Conservation (phyloP, 2,797 vertebrate species). For the Ateles fusciceps region DNA sequence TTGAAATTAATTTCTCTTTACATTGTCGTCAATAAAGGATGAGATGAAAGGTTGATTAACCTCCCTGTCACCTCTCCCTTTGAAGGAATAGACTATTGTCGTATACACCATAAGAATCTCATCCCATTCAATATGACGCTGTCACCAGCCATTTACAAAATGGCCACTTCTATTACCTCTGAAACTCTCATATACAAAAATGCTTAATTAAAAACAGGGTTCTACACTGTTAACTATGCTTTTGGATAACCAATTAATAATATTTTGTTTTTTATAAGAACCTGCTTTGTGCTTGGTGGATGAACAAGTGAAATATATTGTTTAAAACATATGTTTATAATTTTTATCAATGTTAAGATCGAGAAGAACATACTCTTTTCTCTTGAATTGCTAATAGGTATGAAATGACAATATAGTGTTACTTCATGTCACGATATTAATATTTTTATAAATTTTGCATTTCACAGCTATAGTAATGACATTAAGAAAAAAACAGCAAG, state of each 20-base stretch:
- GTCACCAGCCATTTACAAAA: background rate
- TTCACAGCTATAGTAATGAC: background rate
- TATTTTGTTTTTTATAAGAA: background rate
- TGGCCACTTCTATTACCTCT: background rate
- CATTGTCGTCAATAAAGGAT: background rate
- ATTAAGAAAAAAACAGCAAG: background rate
- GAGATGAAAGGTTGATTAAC: too few species aligned
- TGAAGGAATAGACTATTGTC: background rate
- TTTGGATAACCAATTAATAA: background rate
- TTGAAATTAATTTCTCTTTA: background rate
- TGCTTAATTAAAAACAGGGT: background rate
- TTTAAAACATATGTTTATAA: constrained; percentile 6
- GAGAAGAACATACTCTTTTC: background rate
- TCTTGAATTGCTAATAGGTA: background rate
- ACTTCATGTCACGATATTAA: background rate
- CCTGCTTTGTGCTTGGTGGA: background rate
- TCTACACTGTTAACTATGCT: background rate
- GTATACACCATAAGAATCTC: background rate
- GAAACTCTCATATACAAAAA: background rate
- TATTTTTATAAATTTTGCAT: constrained; percentile 22
- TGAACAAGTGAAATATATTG: background rate
- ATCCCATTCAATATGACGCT: background rate
- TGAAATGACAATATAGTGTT: background rate
- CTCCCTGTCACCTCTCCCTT: background rate
- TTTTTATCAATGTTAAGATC: background rate